Evolutionary conservation across 2,888 invertebrate genomes (phyloP), one percentile per base, ranked within the genome.

Genomic region (Congeria kusceri): DNA sequence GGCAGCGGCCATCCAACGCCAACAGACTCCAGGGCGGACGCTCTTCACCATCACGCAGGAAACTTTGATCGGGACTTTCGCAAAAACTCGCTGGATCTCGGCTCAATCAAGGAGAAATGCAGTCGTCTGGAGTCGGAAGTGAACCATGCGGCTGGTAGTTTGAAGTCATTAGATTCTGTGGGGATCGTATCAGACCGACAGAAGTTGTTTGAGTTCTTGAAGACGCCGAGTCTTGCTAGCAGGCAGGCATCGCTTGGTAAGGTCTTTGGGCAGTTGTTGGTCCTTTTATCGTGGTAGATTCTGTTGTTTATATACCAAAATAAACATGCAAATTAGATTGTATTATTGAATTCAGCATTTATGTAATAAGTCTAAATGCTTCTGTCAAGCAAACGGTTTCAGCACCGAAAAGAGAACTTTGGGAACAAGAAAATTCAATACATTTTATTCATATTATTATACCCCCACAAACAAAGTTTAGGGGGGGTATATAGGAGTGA

Each of bases 211-310:
- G 87, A 87, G 59, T 75, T 85, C 46, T 77, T 87, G 63, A 86
- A 84, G 64, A 87, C 87, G 11, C 87, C 86, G 3, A 87, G 85
- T 56, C 68, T 87, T 18, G 80, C 83, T 7, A 84, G 80, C 27
- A 67, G 87, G 13, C 86, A 85, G 25, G 77, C 84, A 62, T 86
- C 86, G 5, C 78, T 87, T 3, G 82, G 39, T 39, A 3, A 39
- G 32, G 39, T 39, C 9, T 5, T n/a, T n/a, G n/a, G n/a, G n/a
- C n/a, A 39, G 39, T 39, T 7, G 39, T 11, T 39, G 39, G 39
- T 39, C n/a, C n/a, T n/a, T n/a, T n/a, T n/a, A n/a, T n/a, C n/a
- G n/a, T n/a, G n/a, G n/a, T n/a, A n/a, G n/a, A n/a, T n/a, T n/a
- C n/a, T n/a, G n/a, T n/a, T n/a, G n/a, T n/a, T n/a, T n/a, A n/a